A percentile compares a stretch with the other conserved stretches of the same genome.
Conservation (phyloP, 1,140 invertebrate genomes). For the Papilio polytes region DNA sequence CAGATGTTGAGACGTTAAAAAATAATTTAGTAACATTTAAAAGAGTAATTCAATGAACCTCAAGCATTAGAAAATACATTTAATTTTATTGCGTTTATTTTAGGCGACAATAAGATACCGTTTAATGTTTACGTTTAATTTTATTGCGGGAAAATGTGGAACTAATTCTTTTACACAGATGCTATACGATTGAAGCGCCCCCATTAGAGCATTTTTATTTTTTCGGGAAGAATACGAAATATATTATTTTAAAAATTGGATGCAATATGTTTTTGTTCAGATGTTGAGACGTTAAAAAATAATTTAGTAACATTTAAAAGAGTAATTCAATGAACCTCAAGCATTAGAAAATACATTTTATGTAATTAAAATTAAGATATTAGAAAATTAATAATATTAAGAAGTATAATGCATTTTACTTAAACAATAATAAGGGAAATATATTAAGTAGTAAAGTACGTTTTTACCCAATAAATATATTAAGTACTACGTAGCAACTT, state of each 20-base stretch:
- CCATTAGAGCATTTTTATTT: too few relatives aligned
- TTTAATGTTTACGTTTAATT: too few relatives aligned
- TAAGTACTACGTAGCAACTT: conserved; percentile 33
- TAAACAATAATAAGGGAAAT: neutral
- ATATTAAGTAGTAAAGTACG: neutral
- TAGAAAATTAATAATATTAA: neutral
- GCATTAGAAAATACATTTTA: neutral
- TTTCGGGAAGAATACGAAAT: too few relatives aligned
- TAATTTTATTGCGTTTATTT: too few relatives aligned
- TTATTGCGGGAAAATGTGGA: too few relatives aligned
- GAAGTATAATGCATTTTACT: neutral
- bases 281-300: neutral
- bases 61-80: neutral
- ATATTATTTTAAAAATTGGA: too few relatives aligned
- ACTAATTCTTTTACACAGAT: too few relatives aligned
- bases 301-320: neutral
- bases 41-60: neutral
- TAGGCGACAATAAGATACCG: too few relatives aligned
- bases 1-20: neutral
- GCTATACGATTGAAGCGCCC: too few relatives aligned
- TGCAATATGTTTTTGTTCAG: too few relatives aligned
- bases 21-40: neutral
- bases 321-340: neutral
- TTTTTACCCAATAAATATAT: neutral
- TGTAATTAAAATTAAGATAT: neutral